Percentiles rank a stretch among this genome's conserved stretches.
Conservation (phyloP, 2,888 invertebrate species). For the Desoria tigrina region DNA sequence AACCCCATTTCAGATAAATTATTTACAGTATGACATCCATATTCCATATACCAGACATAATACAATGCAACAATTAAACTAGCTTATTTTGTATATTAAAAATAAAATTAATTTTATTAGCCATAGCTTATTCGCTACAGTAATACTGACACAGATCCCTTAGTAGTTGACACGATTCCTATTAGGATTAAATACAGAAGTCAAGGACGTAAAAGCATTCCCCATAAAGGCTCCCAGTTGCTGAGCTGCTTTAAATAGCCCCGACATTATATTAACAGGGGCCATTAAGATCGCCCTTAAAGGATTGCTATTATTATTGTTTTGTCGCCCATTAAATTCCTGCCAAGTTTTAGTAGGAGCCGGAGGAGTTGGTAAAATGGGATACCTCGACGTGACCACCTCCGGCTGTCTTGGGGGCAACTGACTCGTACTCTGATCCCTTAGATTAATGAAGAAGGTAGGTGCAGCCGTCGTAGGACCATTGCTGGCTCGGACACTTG, state of each 20-base stretch:
- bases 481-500: too few species aligned
- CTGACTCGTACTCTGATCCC: neutral
- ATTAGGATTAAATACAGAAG: too few species aligned
- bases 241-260: slow-evolving; percentile 15
- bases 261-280: slow-evolving; percentile 19
- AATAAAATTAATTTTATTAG: too few species aligned
- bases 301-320: neutral
- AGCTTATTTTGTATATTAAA: too few species aligned
- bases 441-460: neutral
- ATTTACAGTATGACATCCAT: too few species aligned
- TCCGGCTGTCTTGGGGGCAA: neutral
- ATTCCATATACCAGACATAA: too few species aligned
- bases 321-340: neutral
- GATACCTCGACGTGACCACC: neutral
- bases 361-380: slow-evolving; percentile 2
- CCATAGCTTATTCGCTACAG: too few species aligned
- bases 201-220: neutral
- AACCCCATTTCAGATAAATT: too few species aligned
- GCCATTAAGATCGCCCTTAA: slow-evolving; percentile 3
- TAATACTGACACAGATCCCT: too few species aligned
- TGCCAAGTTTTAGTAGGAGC: slow-evolving; percentile 10
- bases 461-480: neutral
- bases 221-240: slow-evolving; percentile 12
- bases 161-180: too few species aligned
- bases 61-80: too few species aligned